phyloP scores from a whole-genome alignment of 2,888 invertebrate species.

The Spilosoma lubricipeda region DNA sequence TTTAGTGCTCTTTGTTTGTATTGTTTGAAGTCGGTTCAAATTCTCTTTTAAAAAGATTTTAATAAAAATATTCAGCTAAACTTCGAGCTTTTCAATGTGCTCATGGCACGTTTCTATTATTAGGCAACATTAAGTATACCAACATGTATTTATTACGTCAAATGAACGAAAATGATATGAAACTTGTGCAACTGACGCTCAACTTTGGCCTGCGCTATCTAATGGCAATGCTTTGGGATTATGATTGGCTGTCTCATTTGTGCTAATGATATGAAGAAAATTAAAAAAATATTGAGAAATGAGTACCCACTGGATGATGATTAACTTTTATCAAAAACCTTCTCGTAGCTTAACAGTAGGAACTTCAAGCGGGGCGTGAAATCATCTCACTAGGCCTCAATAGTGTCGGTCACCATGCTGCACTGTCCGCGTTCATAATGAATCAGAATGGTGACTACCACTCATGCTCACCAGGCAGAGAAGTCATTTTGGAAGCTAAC shows the following conservation, averaged over 20 bases:
- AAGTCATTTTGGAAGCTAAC: too few species aligned
- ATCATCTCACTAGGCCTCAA: too few species aligned
- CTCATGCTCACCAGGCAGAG: too few species aligned
- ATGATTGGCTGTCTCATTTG: neutral
- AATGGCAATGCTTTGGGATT: neutral
- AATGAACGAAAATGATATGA: slow-evolving; percentile 44
- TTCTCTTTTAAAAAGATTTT: neutral
- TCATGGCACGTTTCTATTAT: slow-evolving; percentile 36
- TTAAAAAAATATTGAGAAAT: neutral
- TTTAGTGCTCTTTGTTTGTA: too few species aligned
- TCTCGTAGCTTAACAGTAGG: too few species aligned
- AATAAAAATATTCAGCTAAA: slow-evolving; percentile 5
- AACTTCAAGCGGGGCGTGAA: too few species aligned
- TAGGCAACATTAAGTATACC: slow-evolving; percentile 30
- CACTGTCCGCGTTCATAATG: too few species aligned
- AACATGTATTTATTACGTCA: slow-evolving; percentile 34
- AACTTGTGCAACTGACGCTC: slow-evolving; percentile 31
- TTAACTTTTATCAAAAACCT: too few species aligned
- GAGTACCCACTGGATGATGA: too few species aligned
- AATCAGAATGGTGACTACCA: too few species aligned
- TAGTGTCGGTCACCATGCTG: too few species aligned
- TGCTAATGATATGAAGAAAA: neutral
- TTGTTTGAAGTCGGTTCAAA: too few species aligned
- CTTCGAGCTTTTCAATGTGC: slow-evolving; percentile 17
- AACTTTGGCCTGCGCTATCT: slow-evolving; percentile 36